A percentile compares a stretch with the other conserved stretches of the same genome.
These are phyloP conservation scores for Drosophila prolongata DNA, from an alignment of 2,888 invertebrate genomes.

Conservation along the genomic window DNA sequence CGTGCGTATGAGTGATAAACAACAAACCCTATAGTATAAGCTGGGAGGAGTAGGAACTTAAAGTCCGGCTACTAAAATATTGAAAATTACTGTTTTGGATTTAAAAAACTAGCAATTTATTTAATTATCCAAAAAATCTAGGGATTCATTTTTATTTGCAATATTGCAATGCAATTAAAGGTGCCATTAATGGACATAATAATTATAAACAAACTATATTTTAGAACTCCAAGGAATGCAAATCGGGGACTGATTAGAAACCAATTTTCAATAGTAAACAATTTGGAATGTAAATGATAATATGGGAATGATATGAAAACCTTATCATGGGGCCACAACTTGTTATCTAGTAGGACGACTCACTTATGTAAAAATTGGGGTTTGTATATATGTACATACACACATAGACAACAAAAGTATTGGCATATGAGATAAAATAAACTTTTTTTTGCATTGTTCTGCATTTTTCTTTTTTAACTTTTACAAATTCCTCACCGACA, in stretches of 20 bases:
- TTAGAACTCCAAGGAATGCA: too few relatives aligned
- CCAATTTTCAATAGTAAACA: too few relatives aligned
- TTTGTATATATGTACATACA: neutral
- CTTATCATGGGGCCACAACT: conserved; percentile 9
- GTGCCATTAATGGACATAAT: too few relatives aligned
- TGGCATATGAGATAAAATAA: neutral
- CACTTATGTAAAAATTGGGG: conserved; percentile 12
- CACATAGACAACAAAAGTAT: neutral
- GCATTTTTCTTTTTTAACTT: conserved; percentile 1
- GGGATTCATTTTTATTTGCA: too few relatives aligned
- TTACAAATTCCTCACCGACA: neutral
- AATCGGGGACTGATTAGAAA: neutral
- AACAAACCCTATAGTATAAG: too few relatives aligned
- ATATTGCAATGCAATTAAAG: neutral
- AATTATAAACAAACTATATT: neutral
- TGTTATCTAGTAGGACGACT: conserved; percentile 18
- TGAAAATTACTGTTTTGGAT: too few relatives aligned
- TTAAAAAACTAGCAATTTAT: too few relatives aligned
- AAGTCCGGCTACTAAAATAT: too few relatives aligned
- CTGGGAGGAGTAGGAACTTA: too few relatives aligned
- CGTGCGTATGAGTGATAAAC: too few relatives aligned
- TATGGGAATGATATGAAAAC: neutral
- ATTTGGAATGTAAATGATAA: conserved; percentile 2
- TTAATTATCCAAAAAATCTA: too few relatives aligned
- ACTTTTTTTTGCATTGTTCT: conserved; percentile 7